Evolutionary conservation across 2,113 vertebrate species (phyloP).

Genomic region (Ceratotherium simum): DNA sequence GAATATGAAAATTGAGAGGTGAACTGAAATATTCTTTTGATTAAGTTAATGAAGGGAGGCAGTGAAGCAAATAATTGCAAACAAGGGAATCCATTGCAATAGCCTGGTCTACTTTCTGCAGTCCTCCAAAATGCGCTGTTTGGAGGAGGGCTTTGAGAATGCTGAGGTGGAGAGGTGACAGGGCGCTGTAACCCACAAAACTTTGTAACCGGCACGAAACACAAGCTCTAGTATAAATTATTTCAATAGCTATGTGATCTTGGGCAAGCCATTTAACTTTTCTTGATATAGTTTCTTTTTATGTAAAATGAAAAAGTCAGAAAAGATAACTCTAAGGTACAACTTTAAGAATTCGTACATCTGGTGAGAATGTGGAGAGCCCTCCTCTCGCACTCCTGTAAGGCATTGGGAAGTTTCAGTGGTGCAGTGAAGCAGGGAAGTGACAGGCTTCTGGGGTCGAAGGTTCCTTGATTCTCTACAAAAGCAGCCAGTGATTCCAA

Average conservation of each 20-base stretch:
- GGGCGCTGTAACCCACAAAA: not conserved
- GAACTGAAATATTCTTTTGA: slow-evolving; percentile 14
- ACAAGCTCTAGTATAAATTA: not conserved
- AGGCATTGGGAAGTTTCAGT: not conserved
- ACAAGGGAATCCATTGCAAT: not conserved
- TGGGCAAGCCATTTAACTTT: not conserved
- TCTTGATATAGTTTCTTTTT: not conserved
- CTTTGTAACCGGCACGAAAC: not conserved
- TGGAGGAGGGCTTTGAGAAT: not conserved
- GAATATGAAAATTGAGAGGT: slow-evolving; percentile 44
- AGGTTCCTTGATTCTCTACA: not conserved
- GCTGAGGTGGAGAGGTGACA: not conserved
- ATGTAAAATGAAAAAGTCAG: not conserved
- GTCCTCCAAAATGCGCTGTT: not conserved
- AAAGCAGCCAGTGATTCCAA: not conserved
- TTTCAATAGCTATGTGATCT: not conserved
- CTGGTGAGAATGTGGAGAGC: not conserved
- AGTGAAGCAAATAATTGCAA: slow-evolving; percentile 52
- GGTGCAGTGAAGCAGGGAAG: not conserved
- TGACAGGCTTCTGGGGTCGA: not conserved
- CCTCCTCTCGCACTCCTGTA: not conserved
- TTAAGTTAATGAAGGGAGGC: slow-evolving; percentile 52
- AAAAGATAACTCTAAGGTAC: not conserved
- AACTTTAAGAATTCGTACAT: not conserved
- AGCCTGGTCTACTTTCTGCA: not conserved